Conservation (phyloP, 2,113 vertebrate genomes). For the Sialia sialis region DNA sequence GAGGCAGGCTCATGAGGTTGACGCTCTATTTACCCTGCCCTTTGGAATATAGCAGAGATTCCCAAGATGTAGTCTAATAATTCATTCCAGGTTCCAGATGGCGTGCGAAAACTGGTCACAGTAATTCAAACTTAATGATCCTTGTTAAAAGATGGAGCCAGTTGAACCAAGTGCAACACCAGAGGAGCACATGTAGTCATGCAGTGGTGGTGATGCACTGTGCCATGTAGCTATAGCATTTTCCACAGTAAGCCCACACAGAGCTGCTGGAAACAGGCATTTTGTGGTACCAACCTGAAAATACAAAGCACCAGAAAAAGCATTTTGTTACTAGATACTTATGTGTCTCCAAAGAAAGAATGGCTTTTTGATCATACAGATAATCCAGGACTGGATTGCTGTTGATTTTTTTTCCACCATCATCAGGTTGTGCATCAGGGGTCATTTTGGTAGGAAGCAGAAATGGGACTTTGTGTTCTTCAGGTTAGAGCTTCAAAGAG, state of each 20-base stretch:
- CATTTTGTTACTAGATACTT: background rate
- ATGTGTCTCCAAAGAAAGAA: background rate
- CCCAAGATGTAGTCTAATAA: background rate
- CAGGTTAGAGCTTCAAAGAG: background rate
- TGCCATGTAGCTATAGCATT: background rate
- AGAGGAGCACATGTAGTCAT: background rate
- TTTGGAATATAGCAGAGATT: background rate
- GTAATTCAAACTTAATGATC: background rate
- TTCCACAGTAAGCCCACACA: background rate
- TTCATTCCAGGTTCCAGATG: background rate
- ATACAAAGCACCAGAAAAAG: background rate
- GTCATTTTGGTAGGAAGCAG: background rate
- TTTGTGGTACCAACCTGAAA: background rate
- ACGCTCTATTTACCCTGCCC: background rate
- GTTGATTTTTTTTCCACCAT: background rate
- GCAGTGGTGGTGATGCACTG: background rate
- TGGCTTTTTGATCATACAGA: background rate
- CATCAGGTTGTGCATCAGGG: background rate
- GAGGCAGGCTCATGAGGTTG: background rate
- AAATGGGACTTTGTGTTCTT: background rate
- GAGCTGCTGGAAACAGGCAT: fast-evolving
- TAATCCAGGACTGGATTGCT: background rate
- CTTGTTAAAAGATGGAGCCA: background rate
- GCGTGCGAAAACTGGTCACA: background rate
- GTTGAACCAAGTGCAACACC: background rate